Evolutionary conservation across 2,888 invertebrate species (phyloP), one percentile per base, ranked within the genome.

Genomic region (Acleris cristana): DNA sequence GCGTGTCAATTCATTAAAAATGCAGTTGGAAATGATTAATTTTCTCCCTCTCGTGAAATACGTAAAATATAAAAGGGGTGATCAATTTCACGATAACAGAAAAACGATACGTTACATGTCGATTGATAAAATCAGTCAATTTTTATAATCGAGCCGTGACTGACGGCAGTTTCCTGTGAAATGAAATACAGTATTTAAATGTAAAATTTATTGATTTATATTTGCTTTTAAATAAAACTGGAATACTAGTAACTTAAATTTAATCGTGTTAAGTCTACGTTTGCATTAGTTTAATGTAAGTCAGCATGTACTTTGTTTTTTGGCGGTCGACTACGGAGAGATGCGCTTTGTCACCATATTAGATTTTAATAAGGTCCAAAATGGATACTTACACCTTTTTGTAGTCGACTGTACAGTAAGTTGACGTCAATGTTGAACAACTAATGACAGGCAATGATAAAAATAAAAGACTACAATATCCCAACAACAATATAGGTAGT

Each of bases 131-230:
- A 66, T 66, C 65, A 61, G 56, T 52, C 44, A 52, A 56, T 66
- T 66, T 66, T 61, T 66, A 61, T 61, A 66, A 66, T 66, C 61
- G 56, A 61, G 54, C 61, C 8, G 44, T 61, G 65, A 61, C 58
- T 44, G 58, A 44, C 45, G 65, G 61, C 51, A 56, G 55, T 61
- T 66, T 61, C 65, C 61, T 65, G 57, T 58, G 60, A 54, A 59
- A 59, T 55, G n/a, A 34, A 30, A 30, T 10, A 34, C 0, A 10
- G n/a, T 8, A 23, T 45, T 18, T 26, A 30, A 18, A 49, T 8
- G 12, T n/a, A 49, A 14, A 52, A 61, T 65, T 61, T 65, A 65
- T 65, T 49, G 23, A 51, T 60, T 26, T 56, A 55, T 60, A 56
- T 65, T 51, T 61, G 44, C 55, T 61, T 49, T 65, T 55, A 51